Percentiles rank a stretch among this genome's conserved stretches.
These are phyloP conservation scores for Tapera naevia DNA, from an alignment of 2,797 vertebrate species.

Conservation along the genomic window DNA sequence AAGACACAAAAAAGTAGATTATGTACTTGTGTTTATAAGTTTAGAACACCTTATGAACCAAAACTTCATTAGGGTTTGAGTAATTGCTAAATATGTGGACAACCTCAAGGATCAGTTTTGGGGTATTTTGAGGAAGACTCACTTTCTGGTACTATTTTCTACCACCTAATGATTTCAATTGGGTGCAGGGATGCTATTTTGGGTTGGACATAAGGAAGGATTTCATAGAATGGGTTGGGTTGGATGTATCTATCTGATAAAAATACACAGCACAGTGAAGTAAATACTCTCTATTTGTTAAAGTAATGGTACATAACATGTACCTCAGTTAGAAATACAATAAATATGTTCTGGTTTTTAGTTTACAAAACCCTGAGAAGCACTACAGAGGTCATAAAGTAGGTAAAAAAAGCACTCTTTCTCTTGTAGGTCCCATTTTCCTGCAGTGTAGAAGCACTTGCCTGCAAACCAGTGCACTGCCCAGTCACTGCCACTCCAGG, in stretches of 20 bases:
- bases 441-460: not conserved
- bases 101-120: not conserved
- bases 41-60: not conserved
- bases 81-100: not conserved
- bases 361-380: not conserved
- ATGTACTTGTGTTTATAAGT: not conserved
- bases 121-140: not conserved
- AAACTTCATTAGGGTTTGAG: not conserved
- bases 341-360: not conserved
- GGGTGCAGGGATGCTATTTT: not conserved
- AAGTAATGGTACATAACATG: not conserved
- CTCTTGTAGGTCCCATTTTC: not conserved
- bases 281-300: not conserved
- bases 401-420: accelerated
- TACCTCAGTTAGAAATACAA: not conserved
- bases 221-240: not conserved
- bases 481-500: not conserved
- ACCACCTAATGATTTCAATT: not conserved
- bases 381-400: not conserved
- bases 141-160: not conserved
- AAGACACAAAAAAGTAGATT: not conserved
- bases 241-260: not conserved
- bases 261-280: not conserved
- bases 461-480: not conserved
- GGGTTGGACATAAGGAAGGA: not conserved